phyloP scores from a whole-genome alignment of 2,113 vertebrate species.

The Brachyhypopomus occidentalis region DNA sequence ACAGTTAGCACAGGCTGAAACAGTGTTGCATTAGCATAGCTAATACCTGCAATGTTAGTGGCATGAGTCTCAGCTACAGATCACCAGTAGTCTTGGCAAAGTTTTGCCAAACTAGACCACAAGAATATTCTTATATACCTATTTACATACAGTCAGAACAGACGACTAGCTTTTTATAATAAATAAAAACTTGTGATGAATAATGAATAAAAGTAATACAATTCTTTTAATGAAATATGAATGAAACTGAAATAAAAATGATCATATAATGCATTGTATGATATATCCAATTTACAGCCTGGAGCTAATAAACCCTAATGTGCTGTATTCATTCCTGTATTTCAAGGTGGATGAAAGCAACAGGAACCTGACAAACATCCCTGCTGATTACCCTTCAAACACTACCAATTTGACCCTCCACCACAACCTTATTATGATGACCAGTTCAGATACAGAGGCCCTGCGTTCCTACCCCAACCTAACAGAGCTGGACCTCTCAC shows the following conservation, averaged over 20 bases:
- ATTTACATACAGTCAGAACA: too few species aligned
- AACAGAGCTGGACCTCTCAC: conserved; percentile 75
- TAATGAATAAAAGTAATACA: background rate
- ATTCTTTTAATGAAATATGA: background rate
- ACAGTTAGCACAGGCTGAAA: too few species aligned
- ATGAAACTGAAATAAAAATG: background rate
- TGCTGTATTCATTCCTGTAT: background rate
- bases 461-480: conserved; percentile 72
- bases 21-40: too few species aligned
- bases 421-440: conserved; percentile 72
- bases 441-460: conserved; percentile 56
- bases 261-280: background rate
- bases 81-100: too few species aligned
- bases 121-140: too few species aligned
- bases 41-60: too few species aligned
- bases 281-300: background rate
- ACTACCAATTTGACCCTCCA: conserved; percentile 71
- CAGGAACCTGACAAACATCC: conserved; percentile 68
- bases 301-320: background rate
- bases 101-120: too few species aligned
- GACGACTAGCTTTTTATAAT: too few species aligned
- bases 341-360: conserved; percentile 48
- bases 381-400: conserved; percentile 50
- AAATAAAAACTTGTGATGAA: too few species aligned
- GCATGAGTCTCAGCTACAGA: too few species aligned